Evolutionary conservation across 2,797 vertebrate species (phyloP).

Genomic region (Melanotaenia pygmaea): DNA sequence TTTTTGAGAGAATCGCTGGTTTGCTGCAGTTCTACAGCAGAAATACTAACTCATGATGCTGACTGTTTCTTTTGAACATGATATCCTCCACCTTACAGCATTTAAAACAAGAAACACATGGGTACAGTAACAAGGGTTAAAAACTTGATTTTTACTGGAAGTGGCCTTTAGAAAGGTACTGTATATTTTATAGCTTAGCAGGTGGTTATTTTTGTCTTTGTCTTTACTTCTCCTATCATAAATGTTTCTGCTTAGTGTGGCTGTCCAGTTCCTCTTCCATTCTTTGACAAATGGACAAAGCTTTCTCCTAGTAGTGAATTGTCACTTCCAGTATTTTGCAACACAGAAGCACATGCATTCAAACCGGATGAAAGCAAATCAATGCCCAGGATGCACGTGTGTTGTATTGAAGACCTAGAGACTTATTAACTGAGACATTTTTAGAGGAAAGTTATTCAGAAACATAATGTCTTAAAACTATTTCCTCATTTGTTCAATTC

Average conservation of each 20-base stretch:
- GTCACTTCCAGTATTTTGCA: constrained; percentile 47
- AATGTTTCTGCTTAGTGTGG: background rate
- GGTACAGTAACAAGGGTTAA: background rate
- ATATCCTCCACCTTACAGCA: background rate
- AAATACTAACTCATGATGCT: background rate
- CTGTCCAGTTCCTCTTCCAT: constrained; percentile 48
- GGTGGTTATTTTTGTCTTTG: background rate
- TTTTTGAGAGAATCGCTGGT: background rate
- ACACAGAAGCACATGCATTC: background rate
- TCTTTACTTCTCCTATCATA: constrained; percentile 5
- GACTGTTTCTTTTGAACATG: background rate
- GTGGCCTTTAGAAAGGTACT: background rate
- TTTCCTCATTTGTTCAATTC: background rate
- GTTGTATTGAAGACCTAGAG: background rate
- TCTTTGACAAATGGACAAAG: constrained; percentile 17
- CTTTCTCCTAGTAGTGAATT: constrained; percentile 19
- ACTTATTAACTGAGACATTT: background rate
- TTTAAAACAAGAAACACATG: background rate
- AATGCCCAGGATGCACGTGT: background rate
- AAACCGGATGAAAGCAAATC: background rate
- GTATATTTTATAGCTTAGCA: background rate
- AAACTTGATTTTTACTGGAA: background rate
- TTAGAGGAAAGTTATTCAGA: too few relatives aligned
- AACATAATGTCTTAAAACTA: background rate
- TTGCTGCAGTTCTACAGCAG: background rate